phyloP scores from a whole-genome alignment of 1,140 invertebrate species.

The Colletes gigas region DNA sequence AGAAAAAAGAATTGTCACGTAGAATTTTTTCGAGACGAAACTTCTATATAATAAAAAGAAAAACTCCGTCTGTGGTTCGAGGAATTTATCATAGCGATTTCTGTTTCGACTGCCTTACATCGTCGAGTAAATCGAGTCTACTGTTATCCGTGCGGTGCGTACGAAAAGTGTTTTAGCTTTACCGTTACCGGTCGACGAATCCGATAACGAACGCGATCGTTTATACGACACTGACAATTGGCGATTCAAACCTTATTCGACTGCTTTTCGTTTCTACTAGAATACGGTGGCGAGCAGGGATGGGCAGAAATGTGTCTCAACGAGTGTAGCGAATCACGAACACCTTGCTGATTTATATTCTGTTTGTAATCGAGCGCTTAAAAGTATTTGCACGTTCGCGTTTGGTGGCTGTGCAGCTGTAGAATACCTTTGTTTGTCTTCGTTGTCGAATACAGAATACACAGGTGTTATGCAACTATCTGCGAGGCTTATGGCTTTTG shows the following conservation, averaged over 20 bases:
- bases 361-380: no score
- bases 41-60: neutral
- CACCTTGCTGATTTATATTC: no score
- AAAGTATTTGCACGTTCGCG: no score
- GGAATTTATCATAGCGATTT: slow-evolving; percentile 32
- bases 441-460: no score
- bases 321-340: no score
- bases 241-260: neutral
- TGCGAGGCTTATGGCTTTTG: no score
- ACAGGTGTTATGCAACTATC: no score
- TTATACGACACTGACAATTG: slow-evolving; percentile 2
- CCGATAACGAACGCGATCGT: neutral
- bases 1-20: neutral
- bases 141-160: slow-evolving; percentile 19
- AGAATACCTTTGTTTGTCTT: no score
- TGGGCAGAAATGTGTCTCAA: no score
- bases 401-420: no score
- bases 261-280: neutral
- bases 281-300: neutral
- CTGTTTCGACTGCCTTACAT: slow-evolving; percentile 26
- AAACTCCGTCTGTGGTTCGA: slow-evolving; percentile 34
- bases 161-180: slow-evolving; percentile 26
- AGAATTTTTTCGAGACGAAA: slow-evolving; percentile 14
- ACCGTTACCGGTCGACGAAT: neutral
- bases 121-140: slow-evolving; percentile 13